Base-by-base conservation (phyloP, 2,113 vertebrate genomes). In the Pyrgilauda ruficollis region DNA sequence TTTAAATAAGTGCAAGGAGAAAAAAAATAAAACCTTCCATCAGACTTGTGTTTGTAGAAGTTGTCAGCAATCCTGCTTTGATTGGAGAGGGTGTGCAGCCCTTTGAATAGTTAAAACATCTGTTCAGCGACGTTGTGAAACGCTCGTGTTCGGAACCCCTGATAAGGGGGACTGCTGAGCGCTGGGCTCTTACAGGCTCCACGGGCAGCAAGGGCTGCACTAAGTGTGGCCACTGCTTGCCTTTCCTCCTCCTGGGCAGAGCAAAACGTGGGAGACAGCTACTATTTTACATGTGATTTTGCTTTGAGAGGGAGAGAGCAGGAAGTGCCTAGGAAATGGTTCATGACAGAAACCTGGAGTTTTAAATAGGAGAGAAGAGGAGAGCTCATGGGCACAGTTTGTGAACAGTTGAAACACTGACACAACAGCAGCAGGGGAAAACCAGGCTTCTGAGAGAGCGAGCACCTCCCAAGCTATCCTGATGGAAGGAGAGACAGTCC, bases 401-500 rank as follows among this genome's bases (percentile, higher is more conserved):
- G 87, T 83, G 95, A 92, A 22, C 76, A 92, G 85, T 28, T 93
- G 89, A 95, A 90, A 70, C 78, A 84, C 81, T 93, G 96, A 94
- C 82, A 87, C 88, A 72, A 79, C 58, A 90, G 84, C 93, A 96
- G 93, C 69, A 80, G 92, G 87, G 89, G 87, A 77, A 95, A 95
- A 58, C 30, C 73, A 93, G 72, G 28, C 75, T 96, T 96, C 91
- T 89, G 89, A 5, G 6, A 46, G 56, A 87, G 70, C 19, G 11
- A 90, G 75, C 68, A 50, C 50, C 0, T 88, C 95, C 63, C 84
- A 70, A 10, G 41, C 74, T 35, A 49, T 46, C 88, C 89, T 0
- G 20, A 98, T 98, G 98, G 98, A 98, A 97, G 96, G 94, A 90
- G 98, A 98, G 63, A 39, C 94, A 1, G 97, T 61, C 63, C 90